These are phyloP conservation scores for Apogon talboti DNA, from an alignment of 2,797 vertebrate species.

Conservation along the genomic window DNA sequence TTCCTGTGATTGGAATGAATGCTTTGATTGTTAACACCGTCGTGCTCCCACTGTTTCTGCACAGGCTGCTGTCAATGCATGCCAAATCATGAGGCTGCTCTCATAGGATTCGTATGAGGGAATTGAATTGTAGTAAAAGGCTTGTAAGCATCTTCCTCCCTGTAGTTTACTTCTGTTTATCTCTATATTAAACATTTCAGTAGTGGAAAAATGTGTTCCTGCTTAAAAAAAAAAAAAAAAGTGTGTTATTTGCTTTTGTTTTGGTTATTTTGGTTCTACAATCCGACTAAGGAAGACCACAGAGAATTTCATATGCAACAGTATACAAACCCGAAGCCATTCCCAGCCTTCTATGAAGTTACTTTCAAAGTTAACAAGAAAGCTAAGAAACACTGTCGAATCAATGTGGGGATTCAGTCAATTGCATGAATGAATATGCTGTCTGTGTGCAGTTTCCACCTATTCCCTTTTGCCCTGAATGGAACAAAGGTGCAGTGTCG, in stretches of 20 bases:
- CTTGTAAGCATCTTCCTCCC: constrained; percentile 17
- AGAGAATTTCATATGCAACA: constrained; percentile 30
- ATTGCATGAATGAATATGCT: constrained; percentile 41
- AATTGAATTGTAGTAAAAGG: constrained; percentile 29
- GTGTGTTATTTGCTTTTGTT: constrained; percentile 32
- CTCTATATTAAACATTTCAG: constrained; percentile 46
- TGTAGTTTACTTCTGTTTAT: constrained; percentile 35
- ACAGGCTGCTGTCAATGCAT: constrained; percentile 15
- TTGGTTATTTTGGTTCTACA: constrained; percentile 19
- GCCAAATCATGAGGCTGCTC: constrained; percentile 4
- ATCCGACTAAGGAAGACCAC: constrained; percentile 8
- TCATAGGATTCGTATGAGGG: constrained; percentile 12
- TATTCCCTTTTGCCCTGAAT: constrained; percentile 22
- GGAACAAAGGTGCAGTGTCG: constrained; percentile 38
- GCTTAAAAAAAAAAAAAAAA: constrained; percentile 5
- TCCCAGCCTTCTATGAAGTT: constrained; percentile 18
- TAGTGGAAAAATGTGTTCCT: background rate
- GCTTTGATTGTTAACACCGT: constrained; percentile 34
- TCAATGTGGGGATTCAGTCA: constrained; percentile 36
- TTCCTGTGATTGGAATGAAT: constrained; percentile 54
- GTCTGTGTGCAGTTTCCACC: constrained; percentile 22
- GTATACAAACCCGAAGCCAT: constrained; percentile 16
- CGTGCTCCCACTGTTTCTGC: constrained; percentile 6
- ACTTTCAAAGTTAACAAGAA: constrained; percentile 49
- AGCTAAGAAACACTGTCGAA: constrained; percentile 36